These are phyloP conservation scores for Ochropleura leucogaster DNA, from an alignment of 2,888 invertebrate genomes.

Conservation along the genomic window DNA sequence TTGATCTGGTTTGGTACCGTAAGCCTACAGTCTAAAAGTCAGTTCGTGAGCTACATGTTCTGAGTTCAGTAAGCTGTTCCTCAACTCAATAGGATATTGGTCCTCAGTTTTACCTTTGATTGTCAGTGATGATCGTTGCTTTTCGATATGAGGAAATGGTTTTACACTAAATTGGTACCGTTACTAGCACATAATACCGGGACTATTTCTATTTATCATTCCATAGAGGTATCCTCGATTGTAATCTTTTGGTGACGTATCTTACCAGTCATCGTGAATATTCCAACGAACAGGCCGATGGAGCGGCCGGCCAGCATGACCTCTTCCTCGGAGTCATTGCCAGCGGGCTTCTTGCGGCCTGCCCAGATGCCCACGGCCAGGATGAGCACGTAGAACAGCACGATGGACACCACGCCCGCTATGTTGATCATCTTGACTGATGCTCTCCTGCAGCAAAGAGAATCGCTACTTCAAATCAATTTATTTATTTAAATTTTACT, in stretches of 20 bases:
- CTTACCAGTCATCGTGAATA: conserved; percentile 99
- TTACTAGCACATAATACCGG: background rate
- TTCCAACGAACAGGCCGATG: conserved; percentile 98
- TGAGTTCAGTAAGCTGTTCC: background rate
- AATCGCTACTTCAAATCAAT: background rate
- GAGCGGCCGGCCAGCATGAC: conserved; percentile 99
- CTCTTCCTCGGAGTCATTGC: conserved; percentile 98
- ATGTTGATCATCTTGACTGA: conserved; percentile 95
- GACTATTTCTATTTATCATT: background rate
- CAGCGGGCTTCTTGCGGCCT: conserved; percentile 96
- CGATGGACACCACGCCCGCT: conserved; percentile 97
- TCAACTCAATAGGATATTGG: background rate
- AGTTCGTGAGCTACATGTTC: background rate
- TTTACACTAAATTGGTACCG: too few species aligned
- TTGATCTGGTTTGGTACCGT: background rate
- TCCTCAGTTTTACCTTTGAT: background rate
- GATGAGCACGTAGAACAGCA: conserved; percentile 98
- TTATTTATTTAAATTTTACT: too few species aligned
- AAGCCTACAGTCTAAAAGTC: background rate
- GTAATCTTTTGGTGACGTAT: background rate
- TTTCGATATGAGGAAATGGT: background rate
- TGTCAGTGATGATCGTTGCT: background rate
- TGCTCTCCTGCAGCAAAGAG: conserved; percentile 50
- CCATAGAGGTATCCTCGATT: background rate
- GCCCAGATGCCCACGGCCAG: conserved; percentile 99